phyloP scores from a whole-genome alignment of 35 echinoderm and acorn worm species.

The Patiria miniata region DNA sequence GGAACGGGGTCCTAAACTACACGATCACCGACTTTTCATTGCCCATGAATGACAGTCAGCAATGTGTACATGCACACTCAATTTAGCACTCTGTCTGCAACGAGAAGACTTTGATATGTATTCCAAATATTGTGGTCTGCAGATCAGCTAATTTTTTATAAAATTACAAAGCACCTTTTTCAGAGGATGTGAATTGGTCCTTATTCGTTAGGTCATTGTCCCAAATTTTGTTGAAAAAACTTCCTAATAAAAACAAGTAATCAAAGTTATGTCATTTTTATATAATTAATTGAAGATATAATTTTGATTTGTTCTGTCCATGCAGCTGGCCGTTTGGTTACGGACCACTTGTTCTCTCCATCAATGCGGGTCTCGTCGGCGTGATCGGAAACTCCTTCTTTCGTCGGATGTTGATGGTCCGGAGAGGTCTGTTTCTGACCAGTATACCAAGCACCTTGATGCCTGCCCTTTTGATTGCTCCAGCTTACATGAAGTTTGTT shows the following conservation, averaged over 20 bases:
- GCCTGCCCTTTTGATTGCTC: conserved; percentile 54
- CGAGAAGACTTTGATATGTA: too few species aligned
- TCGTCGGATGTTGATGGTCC: conserved; percentile 82
- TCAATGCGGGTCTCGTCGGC: conserved; percentile 71
- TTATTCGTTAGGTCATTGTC: too few species aligned
- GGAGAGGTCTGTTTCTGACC: conserved; percentile 47
- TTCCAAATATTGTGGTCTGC: too few species aligned
- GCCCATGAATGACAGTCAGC: too few species aligned
- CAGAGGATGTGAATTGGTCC: too few species aligned
- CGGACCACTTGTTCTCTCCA: conserved; percentile 42
- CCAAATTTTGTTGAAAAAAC: too few species aligned
- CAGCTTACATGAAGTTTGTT: conserved; percentile 41
- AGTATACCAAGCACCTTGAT: conserved; percentile 69
- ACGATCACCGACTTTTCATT: too few species aligned
- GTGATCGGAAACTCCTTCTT: conserved; percentile 79
- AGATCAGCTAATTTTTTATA: too few species aligned
- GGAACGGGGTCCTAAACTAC: too few species aligned
- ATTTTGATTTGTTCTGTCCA: not conserved
- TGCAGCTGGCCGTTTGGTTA: conserved; percentile 75
- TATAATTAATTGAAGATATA: not conserved
- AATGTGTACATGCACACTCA: too few species aligned
- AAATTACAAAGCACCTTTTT: too few species aligned
- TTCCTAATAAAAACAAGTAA: not conserved
- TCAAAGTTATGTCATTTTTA: not conserved
- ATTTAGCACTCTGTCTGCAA: too few species aligned